A percentile compares a stretch with the other conserved stretches of the same genome.
phyloP scores from a whole-genome alignment of 2,888 invertebrate species.

The Hypomecis atomaria region DNA sequence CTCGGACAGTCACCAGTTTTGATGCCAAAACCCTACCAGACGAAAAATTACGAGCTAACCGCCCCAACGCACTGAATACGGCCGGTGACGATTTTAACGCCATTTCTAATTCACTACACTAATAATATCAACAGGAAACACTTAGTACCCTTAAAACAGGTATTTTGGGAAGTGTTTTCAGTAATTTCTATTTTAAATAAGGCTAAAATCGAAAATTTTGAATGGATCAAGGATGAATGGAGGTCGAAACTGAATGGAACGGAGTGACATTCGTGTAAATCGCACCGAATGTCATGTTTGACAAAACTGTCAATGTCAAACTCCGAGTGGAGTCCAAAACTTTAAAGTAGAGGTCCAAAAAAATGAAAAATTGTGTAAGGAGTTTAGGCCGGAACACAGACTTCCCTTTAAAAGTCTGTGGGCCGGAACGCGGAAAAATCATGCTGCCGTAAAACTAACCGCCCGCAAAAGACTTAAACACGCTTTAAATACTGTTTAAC shows the following conservation, averaged over 20 bases:
- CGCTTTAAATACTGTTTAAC: no score
- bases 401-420: no score
- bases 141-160: conserved; percentile 48
- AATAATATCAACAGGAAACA: conserved; percentile 49
- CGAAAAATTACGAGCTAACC: conserved; percentile 72
- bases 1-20: conserved; percentile 95
- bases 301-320: conserved; percentile 15
- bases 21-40: conserved; percentile 68
- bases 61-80: conserved; percentile 61
- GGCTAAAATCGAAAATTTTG: conserved; percentile 60
- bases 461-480: no score
- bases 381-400: no score
- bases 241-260: conserved; percentile 63
- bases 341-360: background rate
- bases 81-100: conserved; percentile 79
- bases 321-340: background rate
- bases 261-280: conserved; percentile 43
- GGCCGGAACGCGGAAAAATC: no score
- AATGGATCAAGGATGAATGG: conserved; percentile 78
- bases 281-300: no score
- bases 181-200: conserved; percentile 60
- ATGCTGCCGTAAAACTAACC: no score
- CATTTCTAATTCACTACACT: conserved; percentile 68
- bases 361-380: no score
- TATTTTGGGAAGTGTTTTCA: conserved; percentile 46